Evolutionary conservation across 2,113 vertebrate species (phyloP).

Genomic region (Oenanthe oenanthe): DNA sequence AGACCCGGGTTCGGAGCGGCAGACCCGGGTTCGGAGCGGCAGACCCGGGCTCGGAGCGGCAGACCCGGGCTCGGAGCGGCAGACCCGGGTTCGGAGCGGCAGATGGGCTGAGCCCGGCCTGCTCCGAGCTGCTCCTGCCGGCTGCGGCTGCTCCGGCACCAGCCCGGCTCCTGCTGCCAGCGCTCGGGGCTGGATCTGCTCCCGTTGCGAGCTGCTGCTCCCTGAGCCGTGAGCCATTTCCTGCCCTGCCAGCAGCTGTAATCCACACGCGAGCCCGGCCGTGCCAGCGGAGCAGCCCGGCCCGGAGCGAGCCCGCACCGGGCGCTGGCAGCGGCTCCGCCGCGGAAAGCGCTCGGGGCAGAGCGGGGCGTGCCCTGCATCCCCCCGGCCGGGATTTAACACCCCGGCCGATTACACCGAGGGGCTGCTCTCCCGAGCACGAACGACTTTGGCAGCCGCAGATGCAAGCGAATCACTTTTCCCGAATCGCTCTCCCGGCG

Average conservation of each 20-base stretch:
- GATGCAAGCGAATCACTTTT: not conserved
- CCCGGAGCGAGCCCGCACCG: not conserved
- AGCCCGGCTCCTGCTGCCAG: not conserved
- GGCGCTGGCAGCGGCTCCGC: not conserved
- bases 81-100: not conserved
- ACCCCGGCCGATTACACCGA: rapidly evolving
- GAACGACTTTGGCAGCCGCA: not conserved
- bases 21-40: rapidly evolving
- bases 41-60: rapidly evolving
- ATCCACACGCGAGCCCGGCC: not conserved
- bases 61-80: rapidly evolving
- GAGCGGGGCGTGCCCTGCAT: rapidly evolving
- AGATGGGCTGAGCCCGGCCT: not conserved
- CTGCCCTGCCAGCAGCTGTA: not conserved
- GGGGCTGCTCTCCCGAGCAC: not conserved
- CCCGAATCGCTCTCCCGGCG: not conserved
- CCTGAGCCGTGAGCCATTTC: not conserved
- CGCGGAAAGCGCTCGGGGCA: not conserved
- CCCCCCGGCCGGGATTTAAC: rapidly evolving
- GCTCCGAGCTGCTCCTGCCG: not conserved
- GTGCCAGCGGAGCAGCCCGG: not conserved
- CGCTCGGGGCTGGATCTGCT: rapidly evolving
- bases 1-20: rapidly evolving
- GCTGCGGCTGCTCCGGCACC: not conserved
- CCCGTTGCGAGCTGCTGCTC: not conserved